Conservation (phyloP, 2,113 vertebrate species). For the Neopipo cinnamomea region DNA sequence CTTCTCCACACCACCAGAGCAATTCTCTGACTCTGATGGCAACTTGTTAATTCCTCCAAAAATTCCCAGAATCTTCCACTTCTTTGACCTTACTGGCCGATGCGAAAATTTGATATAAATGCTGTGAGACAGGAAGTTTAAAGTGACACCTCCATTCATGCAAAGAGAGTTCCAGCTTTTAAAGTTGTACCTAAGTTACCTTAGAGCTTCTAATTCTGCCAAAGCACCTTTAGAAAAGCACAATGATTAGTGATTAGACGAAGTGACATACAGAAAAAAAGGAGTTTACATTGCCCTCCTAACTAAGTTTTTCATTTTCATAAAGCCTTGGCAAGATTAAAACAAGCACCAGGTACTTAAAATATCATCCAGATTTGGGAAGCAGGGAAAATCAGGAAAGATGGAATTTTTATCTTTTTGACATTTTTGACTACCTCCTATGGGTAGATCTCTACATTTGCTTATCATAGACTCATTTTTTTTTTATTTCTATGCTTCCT, state of each 20-base stretch:
- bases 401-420: not conserved
- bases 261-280: not conserved
- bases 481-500: not conserved
- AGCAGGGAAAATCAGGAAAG: not conserved
- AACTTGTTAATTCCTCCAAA: not conserved
- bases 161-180: not conserved
- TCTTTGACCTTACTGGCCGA: not conserved
- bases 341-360: not conserved
- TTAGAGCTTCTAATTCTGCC: not conserved
- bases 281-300: not conserved
- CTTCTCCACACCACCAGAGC: not conserved
- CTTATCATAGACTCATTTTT: not conserved
- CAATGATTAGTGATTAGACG: not conserved
- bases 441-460: not conserved
- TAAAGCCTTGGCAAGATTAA: not conserved
- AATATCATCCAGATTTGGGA: not conserved
- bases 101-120: not conserved
- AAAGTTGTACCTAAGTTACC: not conserved
- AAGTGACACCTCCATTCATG: not conserved
- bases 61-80: not conserved
- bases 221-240: slow-evolving; percentile 5
- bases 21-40: not conserved
- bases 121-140: not conserved
- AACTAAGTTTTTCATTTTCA: not conserved
- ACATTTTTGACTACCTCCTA: not conserved